These are phyloP conservation scores for Hormaphis cornu DNA, from an alignment of 1,140 invertebrate genomes.

Conservation along the genomic window DNA sequence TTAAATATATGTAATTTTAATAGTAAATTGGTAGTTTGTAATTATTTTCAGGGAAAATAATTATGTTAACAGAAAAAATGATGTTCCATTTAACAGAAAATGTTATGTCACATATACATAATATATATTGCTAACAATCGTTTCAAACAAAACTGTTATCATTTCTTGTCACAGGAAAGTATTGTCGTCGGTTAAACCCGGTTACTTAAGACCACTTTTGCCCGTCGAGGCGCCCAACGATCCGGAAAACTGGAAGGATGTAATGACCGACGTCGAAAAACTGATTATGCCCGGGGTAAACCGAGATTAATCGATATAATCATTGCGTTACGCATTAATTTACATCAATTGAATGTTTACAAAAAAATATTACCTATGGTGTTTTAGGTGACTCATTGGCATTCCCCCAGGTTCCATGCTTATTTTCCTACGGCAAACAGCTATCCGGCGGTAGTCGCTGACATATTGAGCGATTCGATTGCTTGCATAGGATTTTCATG, in stretches of 20 bases:
- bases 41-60: too few relatives aligned
- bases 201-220: conserved; percentile 72
- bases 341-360: background rate
- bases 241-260: conserved; percentile 78
- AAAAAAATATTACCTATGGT: background rate
- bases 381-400: conserved; percentile 83
- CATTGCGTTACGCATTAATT: background rate
- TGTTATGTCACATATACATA: too few relatives aligned
- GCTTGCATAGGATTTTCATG: conserved; percentile 82
- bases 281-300: conserved; percentile 90
- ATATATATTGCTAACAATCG: too few relatives aligned
- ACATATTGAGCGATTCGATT: conserved; percentile 91
- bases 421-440: conserved; percentile 96
- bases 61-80: too few relatives aligned
- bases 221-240: conserved; percentile 69
- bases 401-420: conserved; percentile 93
- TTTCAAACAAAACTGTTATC: too few relatives aligned
- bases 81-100: too few relatives aligned
- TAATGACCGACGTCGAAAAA: conserved; percentile 81
- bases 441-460: conserved; percentile 86
- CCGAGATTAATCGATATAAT: conserved; percentile 1
- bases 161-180: conserved; percentile 55
- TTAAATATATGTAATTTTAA: too few relatives aligned
- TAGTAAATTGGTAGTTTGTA: too few relatives aligned
- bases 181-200: conserved; percentile 68